Conservation (phyloP, 2,888 invertebrate genomes). For the Neocrepidodera transversa region DNA sequence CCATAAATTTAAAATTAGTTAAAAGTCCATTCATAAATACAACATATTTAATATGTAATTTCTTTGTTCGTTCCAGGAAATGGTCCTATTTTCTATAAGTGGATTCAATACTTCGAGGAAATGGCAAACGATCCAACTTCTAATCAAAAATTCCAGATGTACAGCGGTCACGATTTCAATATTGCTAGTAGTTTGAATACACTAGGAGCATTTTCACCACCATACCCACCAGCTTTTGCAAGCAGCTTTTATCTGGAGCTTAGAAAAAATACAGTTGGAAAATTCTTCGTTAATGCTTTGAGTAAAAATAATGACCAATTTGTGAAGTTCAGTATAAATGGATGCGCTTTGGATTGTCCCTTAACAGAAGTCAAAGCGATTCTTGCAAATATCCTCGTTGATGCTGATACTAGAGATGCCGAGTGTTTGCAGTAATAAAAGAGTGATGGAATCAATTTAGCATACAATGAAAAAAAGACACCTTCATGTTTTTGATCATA, state of each 20-base stretch:
- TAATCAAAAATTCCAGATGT: constrained; percentile 68
- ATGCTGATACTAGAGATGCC: constrained; percentile 12
- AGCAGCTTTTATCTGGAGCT: constrained; percentile 76
- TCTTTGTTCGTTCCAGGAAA: constrained; percentile 7
- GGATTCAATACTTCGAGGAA: constrained; percentile 10
- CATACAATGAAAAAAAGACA: background rate
- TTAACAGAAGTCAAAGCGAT: constrained; percentile 12
- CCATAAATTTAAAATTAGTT: too few species aligned
- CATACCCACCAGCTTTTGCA: constrained; percentile 68
- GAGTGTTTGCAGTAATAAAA: constrained; percentile 9
- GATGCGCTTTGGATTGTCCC: constrained; percentile 25
- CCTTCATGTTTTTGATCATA: too few species aligned
- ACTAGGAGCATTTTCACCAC: constrained; percentile 69
- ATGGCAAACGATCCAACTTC: constrained; percentile 10
- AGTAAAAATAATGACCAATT: constrained; percentile 22
- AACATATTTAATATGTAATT: too few species aligned
- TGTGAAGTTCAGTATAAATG: constrained; percentile 14
- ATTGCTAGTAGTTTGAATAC: constrained; percentile 73
- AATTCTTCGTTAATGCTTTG: constrained; percentile 17
- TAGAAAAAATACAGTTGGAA: background rate
- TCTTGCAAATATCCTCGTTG: constrained; percentile 5
- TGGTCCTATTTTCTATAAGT: constrained; percentile 4
- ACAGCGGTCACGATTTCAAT: constrained; percentile 62
- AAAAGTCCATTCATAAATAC: too few species aligned
- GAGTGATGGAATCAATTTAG: background rate